These are phyloP conservation scores for Leptopilina syphax DNA, from an alignment of 2,888 invertebrate species.

Conservation along the genomic window DNA sequence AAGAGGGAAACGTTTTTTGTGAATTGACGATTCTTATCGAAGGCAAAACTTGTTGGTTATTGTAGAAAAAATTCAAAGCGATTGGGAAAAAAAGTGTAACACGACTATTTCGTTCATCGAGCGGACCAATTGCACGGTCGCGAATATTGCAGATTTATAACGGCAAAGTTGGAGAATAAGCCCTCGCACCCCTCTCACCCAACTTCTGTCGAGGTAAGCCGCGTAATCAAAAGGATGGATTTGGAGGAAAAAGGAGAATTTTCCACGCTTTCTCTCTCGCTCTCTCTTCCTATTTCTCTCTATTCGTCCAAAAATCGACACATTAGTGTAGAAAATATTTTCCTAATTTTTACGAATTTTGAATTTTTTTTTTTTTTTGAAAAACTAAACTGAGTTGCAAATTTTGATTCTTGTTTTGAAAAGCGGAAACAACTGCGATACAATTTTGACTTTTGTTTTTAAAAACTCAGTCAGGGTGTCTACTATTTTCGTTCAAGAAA, in stretches of 20 bases:
- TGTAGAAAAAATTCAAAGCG: constrained; percentile 1
- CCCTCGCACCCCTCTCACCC: neutral
- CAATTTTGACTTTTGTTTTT: too few species aligned
- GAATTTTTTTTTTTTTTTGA: too few species aligned
- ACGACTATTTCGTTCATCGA: constrained; percentile 37
- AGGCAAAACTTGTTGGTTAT: neutral
- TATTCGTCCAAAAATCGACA: constrained; percentile 52
- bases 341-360: constrained; percentile 58
- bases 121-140: constrained; percentile 30
- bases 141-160: constrained; percentile 39
- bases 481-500: too few species aligned
- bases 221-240: constrained; percentile 48
- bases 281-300: too few species aligned
- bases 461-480: too few species aligned
- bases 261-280: constrained; percentile 45
- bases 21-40: neutral
- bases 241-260: constrained; percentile 53
- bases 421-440: too few species aligned
- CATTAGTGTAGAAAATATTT: constrained; percentile 56
- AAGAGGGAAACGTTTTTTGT: neutral
- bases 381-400: too few species aligned
- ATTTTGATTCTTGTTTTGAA: too few species aligned
- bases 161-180: constrained; percentile 40
- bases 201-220: constrained; percentile 39
- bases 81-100: neutral